Base-by-base conservation (phyloP, 1,140 invertebrate genomes). In the Lerema accius region DNA sequence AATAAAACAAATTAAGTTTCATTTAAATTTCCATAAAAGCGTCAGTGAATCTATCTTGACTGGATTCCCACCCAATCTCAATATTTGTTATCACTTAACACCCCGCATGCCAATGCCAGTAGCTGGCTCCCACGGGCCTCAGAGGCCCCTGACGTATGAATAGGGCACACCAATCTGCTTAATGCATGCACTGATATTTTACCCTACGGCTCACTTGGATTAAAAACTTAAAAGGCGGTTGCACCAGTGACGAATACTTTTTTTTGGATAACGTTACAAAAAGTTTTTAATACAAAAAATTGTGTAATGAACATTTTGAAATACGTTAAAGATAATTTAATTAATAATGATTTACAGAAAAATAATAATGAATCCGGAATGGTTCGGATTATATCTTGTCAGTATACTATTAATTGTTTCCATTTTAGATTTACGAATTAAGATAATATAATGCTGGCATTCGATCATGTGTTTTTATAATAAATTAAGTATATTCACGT, bases 61-160 rank as follows among this genome's bases (percentile, higher is more conserved):
- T 4, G 9, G 26, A 49, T 49, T 49, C 46, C 26, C 46, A 49
- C 14, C 26, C 28, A 51, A 19, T 39, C 6, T 51, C 49, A 51
- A 51, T 51, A 51, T 51, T 51, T 51, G 49, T 51, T 51, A 51
- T 51, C 49, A 51, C 49, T 51, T 51, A 51, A 51, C 49, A 39
- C 49, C 49, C 39, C 49, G 32, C 7, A 14, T 53, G 50, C 15
- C 37, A 23, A 14, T 53, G 50, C 15, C 37, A 23, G 2, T 14
- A 0, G 15, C 43, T 26, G 43, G 23, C 37, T 53, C 50, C 50
- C 50, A 53, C 50, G 35, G n/a, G 15, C 50, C 35, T 17, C 17
- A 16, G 16, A 15, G 15, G 3, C 4, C 13, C 16, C n/a, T 26
- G 19, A 48, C 23, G 45, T 28, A 32, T 49, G 49, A 51, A 51